phyloP scores from a whole-genome alignment of 2,113 vertebrate genomes.

The Hippolais icterina region DNA sequence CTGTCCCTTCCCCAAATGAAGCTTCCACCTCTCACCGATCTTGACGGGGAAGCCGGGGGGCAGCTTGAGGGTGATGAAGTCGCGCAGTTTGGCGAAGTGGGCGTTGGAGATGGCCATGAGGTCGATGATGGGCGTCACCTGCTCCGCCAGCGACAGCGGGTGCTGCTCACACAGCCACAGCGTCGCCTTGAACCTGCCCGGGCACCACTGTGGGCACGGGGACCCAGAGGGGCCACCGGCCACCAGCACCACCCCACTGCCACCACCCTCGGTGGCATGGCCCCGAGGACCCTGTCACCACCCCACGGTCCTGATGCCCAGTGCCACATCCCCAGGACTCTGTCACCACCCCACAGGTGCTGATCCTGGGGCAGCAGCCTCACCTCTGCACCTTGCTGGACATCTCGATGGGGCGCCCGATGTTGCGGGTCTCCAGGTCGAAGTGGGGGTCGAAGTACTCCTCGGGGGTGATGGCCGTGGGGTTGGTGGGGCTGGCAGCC shows the following conservation, averaged over 20 bases:
- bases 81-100: slow-evolving; percentile 92
- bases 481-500: slow-evolving; percentile 89
- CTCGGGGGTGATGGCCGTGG: slow-evolving; percentile 87
- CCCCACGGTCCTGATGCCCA: not conserved
- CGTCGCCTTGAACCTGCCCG: slow-evolving; percentile 90
- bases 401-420: slow-evolving; percentile 91
- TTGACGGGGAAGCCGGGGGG: slow-evolving; percentile 94
- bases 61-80: slow-evolving; percentile 93
- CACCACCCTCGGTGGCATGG: accelerated
- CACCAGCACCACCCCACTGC: accelerated
- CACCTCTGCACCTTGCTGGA: slow-evolving; percentile 98
- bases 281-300: too few species aligned
- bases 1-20: accelerated
- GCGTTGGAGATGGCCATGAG: slow-evolving; percentile 97
- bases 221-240: accelerated
- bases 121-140: slow-evolving; percentile 95
- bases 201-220: not conserved
- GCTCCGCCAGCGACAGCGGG: slow-evolving; percentile 90
- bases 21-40: slow-evolving; percentile 82
- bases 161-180: slow-evolving; percentile 96
- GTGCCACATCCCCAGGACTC: not conserved
- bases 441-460: slow-evolving; percentile 92
- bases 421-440: slow-evolving; percentile 84
- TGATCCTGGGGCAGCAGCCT: not conserved
- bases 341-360: not conserved